A percentile compares a stretch with the other conserved stretches of the same genome.
phyloP scores from a whole-genome alignment of 2,888 invertebrate species.

The Abrostola tripartita region DNA sequence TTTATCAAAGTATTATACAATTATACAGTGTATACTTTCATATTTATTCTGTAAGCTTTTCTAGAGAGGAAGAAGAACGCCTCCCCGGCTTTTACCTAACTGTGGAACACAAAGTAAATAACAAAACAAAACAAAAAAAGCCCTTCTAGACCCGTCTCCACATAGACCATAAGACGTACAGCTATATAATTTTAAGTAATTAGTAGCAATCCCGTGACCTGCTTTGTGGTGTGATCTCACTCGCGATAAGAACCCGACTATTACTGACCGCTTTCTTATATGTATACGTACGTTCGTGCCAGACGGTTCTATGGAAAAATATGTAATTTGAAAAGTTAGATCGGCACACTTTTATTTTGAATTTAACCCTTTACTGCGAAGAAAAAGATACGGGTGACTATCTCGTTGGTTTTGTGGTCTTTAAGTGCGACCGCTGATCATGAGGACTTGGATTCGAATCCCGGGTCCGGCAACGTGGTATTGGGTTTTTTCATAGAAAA shows the following conservation, averaged over 20 bases:
- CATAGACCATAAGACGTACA: not conserved
- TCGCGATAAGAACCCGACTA: conserved; percentile 49
- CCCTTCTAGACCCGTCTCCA: not conserved
- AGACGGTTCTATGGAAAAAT: conserved; percentile 23
- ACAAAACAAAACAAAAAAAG: not conserved
- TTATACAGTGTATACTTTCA: too few relatives aligned
- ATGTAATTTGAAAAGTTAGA: conserved; percentile 12
- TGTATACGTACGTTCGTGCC: conserved; percentile 23
- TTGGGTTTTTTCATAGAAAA: too few relatives aligned
- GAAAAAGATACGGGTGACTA: too few relatives aligned
- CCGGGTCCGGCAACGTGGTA: too few relatives aligned
- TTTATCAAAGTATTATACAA: too few relatives aligned
- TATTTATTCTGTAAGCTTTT: too few relatives aligned
- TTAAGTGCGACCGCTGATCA: too few relatives aligned
- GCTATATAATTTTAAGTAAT: conserved; percentile 32
- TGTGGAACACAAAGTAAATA: too few relatives aligned
- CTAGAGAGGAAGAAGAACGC: too few relatives aligned
- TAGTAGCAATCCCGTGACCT: conserved; percentile 45
- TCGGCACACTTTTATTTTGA: conserved; percentile 11
- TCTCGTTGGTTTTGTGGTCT: too few relatives aligned
- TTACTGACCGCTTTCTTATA: conserved; percentile 46
- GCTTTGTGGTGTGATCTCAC: conserved; percentile 40
- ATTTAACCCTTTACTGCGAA: not conserved
- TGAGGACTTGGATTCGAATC: too few relatives aligned
- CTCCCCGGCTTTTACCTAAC: too few relatives aligned